phyloP scores from a whole-genome alignment of 2,113 vertebrate genomes.

The Lutjanus erythropterus region DNA sequence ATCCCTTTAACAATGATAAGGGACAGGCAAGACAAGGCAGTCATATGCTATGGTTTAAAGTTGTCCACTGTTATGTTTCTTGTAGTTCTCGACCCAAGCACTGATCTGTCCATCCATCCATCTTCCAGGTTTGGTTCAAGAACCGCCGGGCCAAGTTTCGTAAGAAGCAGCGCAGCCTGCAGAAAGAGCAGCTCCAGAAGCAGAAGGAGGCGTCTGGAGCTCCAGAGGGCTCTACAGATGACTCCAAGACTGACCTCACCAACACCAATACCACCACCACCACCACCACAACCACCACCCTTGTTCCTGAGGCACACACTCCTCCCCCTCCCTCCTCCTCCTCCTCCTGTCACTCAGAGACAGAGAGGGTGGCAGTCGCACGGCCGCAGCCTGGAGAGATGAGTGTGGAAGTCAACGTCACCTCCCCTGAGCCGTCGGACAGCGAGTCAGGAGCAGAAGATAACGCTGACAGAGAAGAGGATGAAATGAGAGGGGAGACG shows the following conservation, averaged over 20 bases:
- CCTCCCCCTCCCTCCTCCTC: constrained; percentile 79
- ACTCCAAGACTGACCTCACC: constrained; percentile 78
- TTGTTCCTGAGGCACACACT: constrained; percentile 78
- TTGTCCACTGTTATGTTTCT: no score
- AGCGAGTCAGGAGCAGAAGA: constrained; percentile 94
- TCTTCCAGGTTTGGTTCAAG: constrained; percentile 97
- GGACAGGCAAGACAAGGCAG: no score
- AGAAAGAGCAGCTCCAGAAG: constrained; percentile 98
- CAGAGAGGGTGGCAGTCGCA: constrained; percentile 74
- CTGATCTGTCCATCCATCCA: neutral
- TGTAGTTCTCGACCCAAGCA: neutral
- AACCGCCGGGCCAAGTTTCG: constrained; percentile 98
- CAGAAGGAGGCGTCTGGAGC: constrained; percentile 91
- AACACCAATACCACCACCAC: constrained; percentile 26
- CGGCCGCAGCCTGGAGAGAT: constrained; percentile 84
- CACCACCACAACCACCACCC: constrained; percentile 57
- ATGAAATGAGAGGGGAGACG: constrained; percentile 77
- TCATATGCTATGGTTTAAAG: neutral
- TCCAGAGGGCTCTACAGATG: constrained; percentile 82
- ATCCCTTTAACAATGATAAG: no score
- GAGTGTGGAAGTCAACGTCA: constrained; percentile 91
- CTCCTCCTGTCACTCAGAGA: constrained; percentile 82
- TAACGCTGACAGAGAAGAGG: constrained; percentile 89
- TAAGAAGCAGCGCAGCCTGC: constrained; percentile 98
- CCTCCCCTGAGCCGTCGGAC: constrained; percentile 94